Conservation (phyloP, 35 echinoderm and acorn worm genomes). For the Ophiothrix spiculata region DNA sequence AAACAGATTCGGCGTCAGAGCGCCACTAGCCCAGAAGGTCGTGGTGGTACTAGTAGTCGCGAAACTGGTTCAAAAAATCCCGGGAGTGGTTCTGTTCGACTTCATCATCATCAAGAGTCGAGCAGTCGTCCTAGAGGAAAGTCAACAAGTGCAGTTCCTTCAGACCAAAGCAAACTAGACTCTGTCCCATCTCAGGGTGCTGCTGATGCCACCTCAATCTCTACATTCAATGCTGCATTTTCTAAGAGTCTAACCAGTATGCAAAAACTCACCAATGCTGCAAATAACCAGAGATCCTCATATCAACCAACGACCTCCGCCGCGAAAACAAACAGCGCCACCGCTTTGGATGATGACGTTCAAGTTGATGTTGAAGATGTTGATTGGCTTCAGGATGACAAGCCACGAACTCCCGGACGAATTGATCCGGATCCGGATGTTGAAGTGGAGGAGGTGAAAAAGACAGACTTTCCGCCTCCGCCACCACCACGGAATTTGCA, state of each 20-base stretch:
- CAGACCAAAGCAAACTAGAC: too few species aligned
- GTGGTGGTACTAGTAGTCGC: neutral
- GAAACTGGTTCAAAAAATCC: slow-evolving; percentile 25
- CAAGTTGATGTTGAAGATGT: slow-evolving; percentile 23
- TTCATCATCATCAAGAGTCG: too few species aligned
- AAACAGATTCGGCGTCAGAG: slow-evolving; percentile 71
- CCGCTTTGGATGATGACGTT: slow-evolving; percentile 18
- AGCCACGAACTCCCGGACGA: slow-evolving; percentile 23
- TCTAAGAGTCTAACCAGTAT: slow-evolving; percentile 12
- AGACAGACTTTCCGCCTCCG: neutral
- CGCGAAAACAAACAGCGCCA: neutral
- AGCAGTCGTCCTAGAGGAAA: too few species aligned
- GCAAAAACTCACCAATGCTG: slow-evolving; percentile 36
- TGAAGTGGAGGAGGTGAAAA: slow-evolving; percentile 18
- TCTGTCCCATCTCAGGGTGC: too few species aligned
- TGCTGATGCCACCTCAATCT: too few species aligned
- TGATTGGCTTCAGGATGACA: slow-evolving; percentile 20
- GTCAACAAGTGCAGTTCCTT: too few species aligned
- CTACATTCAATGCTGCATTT: neutral
- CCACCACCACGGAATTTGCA: neutral
- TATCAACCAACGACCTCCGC: neutral
- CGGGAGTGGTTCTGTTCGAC: neutral
- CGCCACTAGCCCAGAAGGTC: slow-evolving; percentile 42
- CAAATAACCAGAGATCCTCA: slow-evolving; percentile 13
- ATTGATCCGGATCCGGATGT: slow-evolving; percentile 13